These are phyloP conservation scores for Tupiocoris notatus DNA, from an alignment of 2,888 invertebrate genomes.

Conservation along the genomic window DNA sequence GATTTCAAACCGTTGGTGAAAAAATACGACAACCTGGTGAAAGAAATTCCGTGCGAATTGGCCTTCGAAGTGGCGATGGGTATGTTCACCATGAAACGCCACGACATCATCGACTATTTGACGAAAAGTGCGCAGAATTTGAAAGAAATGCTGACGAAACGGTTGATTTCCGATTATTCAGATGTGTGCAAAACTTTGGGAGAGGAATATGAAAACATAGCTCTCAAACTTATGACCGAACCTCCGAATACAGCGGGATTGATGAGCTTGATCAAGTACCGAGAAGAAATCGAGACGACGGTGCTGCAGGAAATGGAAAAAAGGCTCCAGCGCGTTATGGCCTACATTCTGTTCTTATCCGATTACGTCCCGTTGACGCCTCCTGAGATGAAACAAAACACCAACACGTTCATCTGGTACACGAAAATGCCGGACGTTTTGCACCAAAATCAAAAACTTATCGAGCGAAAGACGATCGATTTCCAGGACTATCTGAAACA, in stretches of 20 bases:
- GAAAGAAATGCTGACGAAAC: constrained; percentile 66
- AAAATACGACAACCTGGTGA: constrained; percentile 56
- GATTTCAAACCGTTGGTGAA: constrained; percentile 55
- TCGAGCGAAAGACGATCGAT: constrained; percentile 78
- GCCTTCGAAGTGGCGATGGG: constrained; percentile 73
- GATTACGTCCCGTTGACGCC: constrained; percentile 79
- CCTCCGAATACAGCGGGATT: constrained; percentile 83
- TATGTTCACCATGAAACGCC: constrained; percentile 81
- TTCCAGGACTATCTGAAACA: constrained; percentile 78
- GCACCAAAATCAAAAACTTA: constrained; percentile 76
- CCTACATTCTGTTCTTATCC: constrained; percentile 77
- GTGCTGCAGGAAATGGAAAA: constrained; percentile 73
- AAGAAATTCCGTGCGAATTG: constrained; percentile 57
- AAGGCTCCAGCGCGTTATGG: constrained; percentile 63
- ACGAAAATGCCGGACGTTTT: constrained; percentile 76
- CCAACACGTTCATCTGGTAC: constrained; percentile 83
- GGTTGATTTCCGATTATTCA: constrained; percentile 80
- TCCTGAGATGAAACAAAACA: constrained; percentile 84
- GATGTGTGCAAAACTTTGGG: constrained; percentile 71
- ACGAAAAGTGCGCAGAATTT: constrained; percentile 67
- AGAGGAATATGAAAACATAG: constrained; percentile 78
- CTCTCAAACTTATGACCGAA: constrained; percentile 72
- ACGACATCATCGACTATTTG: constrained; percentile 71
- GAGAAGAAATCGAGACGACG: constrained; percentile 70
- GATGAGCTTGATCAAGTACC: constrained; percentile 78